A percentile compares a stretch with the other conserved stretches of the same genome.
Conservation (phyloP, 2,797 vertebrate genomes). For the Clarias platycephalus region DNA sequence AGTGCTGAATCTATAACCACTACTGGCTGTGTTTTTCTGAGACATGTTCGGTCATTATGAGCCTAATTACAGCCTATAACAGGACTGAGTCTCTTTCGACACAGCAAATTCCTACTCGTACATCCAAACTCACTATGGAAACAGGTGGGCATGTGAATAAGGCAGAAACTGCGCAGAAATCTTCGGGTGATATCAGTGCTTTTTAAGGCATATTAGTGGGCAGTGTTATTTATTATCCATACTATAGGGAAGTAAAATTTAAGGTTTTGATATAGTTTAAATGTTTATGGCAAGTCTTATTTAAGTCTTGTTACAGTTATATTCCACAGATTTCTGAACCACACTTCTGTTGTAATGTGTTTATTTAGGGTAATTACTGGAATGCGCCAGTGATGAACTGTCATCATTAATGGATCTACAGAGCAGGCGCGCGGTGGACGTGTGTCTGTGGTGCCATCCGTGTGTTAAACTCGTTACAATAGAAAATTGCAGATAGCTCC, state of each 20-base stretch:
- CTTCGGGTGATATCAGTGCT: background rate
- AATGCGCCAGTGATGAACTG: no score
- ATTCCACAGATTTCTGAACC: background rate
- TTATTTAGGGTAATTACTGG: background rate
- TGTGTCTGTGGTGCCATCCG: no score
- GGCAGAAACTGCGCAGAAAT: background rate
- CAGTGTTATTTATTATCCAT: background rate
- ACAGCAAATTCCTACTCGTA: background rate
- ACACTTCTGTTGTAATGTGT: background rate
- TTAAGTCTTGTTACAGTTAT: background rate
- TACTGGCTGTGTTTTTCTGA: conserved; percentile 24
- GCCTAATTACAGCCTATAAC: conserved; percentile 17
- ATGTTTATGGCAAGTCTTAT: background rate
- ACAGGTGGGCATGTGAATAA: background rate
- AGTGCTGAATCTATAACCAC: conserved; percentile 15
- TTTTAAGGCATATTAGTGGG: background rate
- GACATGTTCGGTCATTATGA: conserved; percentile 24
- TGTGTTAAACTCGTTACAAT: no score
- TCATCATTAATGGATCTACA: no score
- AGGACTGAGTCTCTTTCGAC: background rate
- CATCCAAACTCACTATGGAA: conserved; percentile 2
- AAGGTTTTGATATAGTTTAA: background rate
- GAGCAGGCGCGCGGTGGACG: no score
- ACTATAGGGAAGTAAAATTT: background rate
- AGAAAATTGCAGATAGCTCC: background rate